Evolutionary conservation across 2,888 invertebrate genomes (phyloP).

Genomic region (Tipula lateralis): DNA sequence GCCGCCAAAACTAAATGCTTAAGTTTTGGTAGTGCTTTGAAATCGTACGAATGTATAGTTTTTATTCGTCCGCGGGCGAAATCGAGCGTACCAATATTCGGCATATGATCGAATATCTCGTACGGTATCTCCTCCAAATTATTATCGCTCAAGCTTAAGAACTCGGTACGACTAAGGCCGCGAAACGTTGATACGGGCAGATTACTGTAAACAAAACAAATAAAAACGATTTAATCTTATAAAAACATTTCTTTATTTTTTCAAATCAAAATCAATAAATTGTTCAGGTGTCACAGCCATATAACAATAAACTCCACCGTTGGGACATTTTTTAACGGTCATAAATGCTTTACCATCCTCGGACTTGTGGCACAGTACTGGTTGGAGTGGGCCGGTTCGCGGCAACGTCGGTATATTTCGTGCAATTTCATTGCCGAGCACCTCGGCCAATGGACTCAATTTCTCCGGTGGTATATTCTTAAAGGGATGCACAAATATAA

Average conservation of each 20-base stretch:
- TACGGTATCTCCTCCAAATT: constrained; percentile 69
- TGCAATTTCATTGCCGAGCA: constrained; percentile 47
- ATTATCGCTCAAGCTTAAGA: constrained; percentile 77
- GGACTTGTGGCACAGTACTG: constrained; percentile 51
- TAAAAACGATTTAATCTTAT: neutral
- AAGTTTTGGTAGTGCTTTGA: constrained; percentile 65
- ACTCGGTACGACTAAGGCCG: constrained; percentile 67
- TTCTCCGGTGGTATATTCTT: constrained; percentile 49
- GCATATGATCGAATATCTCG: constrained; percentile 68
- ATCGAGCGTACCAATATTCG: constrained; percentile 73
- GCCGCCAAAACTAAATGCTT: constrained; percentile 68
- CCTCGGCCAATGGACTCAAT: constrained; percentile 50
- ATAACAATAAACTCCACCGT: constrained; percentile 54
- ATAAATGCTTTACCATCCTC: constrained; percentile 54
- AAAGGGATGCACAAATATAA: constrained; percentile 50
- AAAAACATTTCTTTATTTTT: neutral
- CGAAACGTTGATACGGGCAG: constrained; percentile 69
- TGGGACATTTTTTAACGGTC: constrained; percentile 52
- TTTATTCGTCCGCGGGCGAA: constrained; percentile 75
- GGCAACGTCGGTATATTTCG: constrained; percentile 50
- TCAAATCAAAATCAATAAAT: neutral
- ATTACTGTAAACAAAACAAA: constrained; percentile 53
- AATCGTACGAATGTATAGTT: constrained; percentile 66
- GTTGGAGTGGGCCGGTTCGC: constrained; percentile 52
- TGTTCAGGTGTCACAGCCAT: constrained; percentile 52